Conservation (phyloP, 2,888 invertebrate species). For the Orthonychiurus folsomi region DNA sequence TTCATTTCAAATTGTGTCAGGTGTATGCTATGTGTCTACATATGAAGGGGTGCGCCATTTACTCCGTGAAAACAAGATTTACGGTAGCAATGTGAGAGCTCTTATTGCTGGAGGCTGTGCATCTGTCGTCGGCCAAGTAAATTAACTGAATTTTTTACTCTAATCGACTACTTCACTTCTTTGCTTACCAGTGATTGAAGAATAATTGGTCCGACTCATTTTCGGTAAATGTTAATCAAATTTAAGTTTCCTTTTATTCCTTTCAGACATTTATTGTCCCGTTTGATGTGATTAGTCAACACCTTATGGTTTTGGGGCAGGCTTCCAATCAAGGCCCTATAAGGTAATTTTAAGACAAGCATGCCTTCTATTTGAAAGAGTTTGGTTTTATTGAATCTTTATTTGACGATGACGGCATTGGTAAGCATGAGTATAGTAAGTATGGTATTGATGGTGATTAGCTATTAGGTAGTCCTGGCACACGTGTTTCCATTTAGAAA, state of each 20-base stretch:
- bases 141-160: background rate
- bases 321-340: too few species aligned
- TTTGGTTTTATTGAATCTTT: too few species aligned
- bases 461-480: too few species aligned
- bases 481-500: background rate
- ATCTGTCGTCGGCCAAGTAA: conserved; percentile 84
- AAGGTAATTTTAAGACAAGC: too few species aligned
- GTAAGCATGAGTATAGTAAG: too few species aligned
- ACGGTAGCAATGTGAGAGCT: conserved; percentile 58
- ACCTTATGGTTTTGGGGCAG: conserved; percentile 86
- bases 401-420: too few species aligned
- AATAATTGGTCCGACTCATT: too few species aligned
- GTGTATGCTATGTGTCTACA: conserved; percentile 79
- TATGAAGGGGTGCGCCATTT: conserved; percentile 84
- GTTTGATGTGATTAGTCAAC: conserved; percentile 92
- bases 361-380: too few species aligned
- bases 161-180: too few species aligned
- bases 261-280: conserved; percentile 94
- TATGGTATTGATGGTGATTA: too few species aligned
- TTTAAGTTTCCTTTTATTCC: background rate
- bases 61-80: conserved; percentile 56
- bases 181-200: too few species aligned
- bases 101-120: conserved; percentile 83
- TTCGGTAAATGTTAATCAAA: too few species aligned
- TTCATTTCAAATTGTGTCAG: conserved; percentile 74